Base-by-base conservation (phyloP, 2,888 invertebrate species). In the Lochmaea capreae region DNA sequence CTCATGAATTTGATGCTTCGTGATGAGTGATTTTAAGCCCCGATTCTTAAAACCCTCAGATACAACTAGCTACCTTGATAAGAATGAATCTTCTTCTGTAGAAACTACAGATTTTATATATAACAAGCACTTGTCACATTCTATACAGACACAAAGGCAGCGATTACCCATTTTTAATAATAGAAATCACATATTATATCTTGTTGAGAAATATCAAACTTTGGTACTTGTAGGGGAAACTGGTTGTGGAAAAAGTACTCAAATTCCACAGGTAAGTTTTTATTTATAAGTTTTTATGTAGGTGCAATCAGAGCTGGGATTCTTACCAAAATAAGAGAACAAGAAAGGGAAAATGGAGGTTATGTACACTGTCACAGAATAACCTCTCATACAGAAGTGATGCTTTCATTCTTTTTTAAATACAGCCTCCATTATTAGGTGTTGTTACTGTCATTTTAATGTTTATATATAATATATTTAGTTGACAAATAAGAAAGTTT, bases 201-300 rank as follows among this genome's bases (percentile, higher is more conserved):
- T 96, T 76, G 87, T 98, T 81, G 97, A 99, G 87, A 93, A 94
- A 78, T 94, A 94, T 87, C 97, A 98, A 87, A 95, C 95, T 0
- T 88, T 98, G 62, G 92, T 99, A 67, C 88, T 96, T 71, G 92
- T 95, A 58, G 99, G 99, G 2, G 98, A 99, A 86, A 98, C 98
- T 3, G 99, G 99, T 39, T 96, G 95, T 81, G 98, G 98, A 49
- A 97, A 99, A 88, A 97, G 97, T 84, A 98, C 98, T 0, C 98
- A 98, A 89, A 92, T 98, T 77, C 97, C 97, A 65, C 97, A 96
- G 92, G 96, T 96, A 87, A 88, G 89, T 86, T 70, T 42, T 18
- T 11, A 5, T 59, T 59, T 59, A 3, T 43, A 43, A 26, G 14
- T 12, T 58, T 12, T 12, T 11, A 12, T 46, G 11, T 46, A 12